phyloP scores from a whole-genome alignment of 2,797 vertebrate species.

The Ctenopoma kingsleyae region DNA sequence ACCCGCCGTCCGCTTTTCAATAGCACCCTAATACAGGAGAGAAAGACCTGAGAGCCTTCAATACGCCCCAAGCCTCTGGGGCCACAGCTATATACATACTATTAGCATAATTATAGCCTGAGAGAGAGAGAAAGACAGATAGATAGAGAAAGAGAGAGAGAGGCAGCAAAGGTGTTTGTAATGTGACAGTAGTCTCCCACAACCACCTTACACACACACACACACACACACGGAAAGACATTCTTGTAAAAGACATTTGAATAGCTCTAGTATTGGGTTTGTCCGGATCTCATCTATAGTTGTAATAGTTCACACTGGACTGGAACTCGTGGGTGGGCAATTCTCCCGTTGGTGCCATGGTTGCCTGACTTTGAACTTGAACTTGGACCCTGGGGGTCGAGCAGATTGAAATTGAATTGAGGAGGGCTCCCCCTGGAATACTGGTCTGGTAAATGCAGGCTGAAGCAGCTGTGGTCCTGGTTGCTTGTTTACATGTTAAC shows the following conservation, averaged over 20 bases:
- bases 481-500: slow-evolving; percentile 69
- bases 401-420: slow-evolving; percentile 89
- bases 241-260: slow-evolving; percentile 72
- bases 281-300: slow-evolving; percentile 65
- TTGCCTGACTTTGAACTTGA: slow-evolving; percentile 97
- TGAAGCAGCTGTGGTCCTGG: slow-evolving; percentile 63
- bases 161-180: slow-evolving; percentile 78
- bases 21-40: slow-evolving; percentile 83
- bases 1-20: slow-evolving; percentile 75
- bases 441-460: slow-evolving; percentile 90
- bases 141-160: slow-evolving; percentile 47
- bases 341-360: slow-evolving; percentile 89
- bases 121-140: slow-evolving; percentile 61
- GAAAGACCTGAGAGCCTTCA: slow-evolving; percentile 91
- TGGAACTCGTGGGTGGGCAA: slow-evolving; percentile 90
- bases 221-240: slow-evolving; percentile 34
- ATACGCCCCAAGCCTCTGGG: slow-evolving; percentile 91
- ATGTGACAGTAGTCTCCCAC: slow-evolving; percentile 64
- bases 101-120: slow-evolving; percentile 97
- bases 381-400: slow-evolving; percentile 85
- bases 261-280: slow-evolving; percentile 72
- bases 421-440: slow-evolving; percentile 93
- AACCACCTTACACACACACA: slow-evolving; percentile 16
- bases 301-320: slow-evolving; percentile 60
- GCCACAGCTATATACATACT: slow-evolving; percentile 96